A percentile compares a stretch with the other conserved stretches of the same genome.
Evolutionary conservation across 2,113 vertebrate species (phyloP).

Genomic region (Okapia johnstoni): DNA sequence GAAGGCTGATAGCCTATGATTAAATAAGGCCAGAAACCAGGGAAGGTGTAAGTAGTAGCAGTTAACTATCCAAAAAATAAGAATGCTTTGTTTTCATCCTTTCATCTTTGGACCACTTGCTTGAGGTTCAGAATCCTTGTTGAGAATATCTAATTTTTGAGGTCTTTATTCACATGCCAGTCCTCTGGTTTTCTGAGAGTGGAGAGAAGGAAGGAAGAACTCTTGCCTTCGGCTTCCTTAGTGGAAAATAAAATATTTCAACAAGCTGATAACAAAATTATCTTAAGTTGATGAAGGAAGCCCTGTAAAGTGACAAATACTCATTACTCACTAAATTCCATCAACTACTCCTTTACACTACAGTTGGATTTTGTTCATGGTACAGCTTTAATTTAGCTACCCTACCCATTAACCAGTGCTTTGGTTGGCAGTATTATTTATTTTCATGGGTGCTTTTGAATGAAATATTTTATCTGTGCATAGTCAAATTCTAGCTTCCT

Average conservation of each 20-base stretch:
- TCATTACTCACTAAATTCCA: not conserved
- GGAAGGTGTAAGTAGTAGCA: not conserved
- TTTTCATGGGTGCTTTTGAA: not conserved
- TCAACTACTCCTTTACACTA: not conserved
- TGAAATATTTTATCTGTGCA: not conserved
- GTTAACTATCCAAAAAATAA: not conserved
- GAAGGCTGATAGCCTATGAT: not conserved
- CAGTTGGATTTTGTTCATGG: not conserved
- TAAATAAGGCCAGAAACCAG: not conserved
- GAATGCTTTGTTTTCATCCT: not conserved
- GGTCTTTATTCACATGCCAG: not conserved
- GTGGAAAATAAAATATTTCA: conserved; percentile 1
- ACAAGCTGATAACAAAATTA: not conserved
- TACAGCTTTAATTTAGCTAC: not conserved
- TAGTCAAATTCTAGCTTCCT: not conserved
- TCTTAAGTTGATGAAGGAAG: not conserved
- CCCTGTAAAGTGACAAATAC: not conserved
- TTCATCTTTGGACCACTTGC: not conserved
- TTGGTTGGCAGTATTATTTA: not conserved
- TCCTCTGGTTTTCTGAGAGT: not conserved
- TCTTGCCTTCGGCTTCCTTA: not conserved
- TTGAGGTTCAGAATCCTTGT: not conserved
- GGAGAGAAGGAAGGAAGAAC: not conserved
- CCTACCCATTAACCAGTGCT: not conserved
- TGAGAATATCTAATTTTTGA: conserved; percentile 10